Evolutionary conservation across 2,888 invertebrate genomes (phyloP).

Genomic region (Prenolepis imparis): DNA sequence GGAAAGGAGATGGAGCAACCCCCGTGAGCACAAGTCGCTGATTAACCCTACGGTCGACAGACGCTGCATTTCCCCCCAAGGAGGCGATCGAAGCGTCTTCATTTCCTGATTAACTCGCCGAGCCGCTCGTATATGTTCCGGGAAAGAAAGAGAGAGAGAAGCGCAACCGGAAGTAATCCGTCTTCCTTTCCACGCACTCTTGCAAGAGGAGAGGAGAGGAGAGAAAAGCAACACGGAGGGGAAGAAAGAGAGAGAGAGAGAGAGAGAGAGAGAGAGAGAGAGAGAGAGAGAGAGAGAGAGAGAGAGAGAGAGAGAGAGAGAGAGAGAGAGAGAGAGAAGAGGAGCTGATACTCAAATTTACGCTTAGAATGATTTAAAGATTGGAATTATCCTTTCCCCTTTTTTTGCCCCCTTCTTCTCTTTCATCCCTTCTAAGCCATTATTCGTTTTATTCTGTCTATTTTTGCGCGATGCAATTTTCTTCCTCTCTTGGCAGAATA

Average conservation of each 20-base stretch:
- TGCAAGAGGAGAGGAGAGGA: slow-evolving; percentile 58
- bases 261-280: too few relatives aligned
- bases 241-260: too few relatives aligned
- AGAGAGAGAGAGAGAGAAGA: slow-evolving; percentile 24
- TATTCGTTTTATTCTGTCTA: slow-evolving; percentile 6
- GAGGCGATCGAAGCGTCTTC: slow-evolving; percentile 74
- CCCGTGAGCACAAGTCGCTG: slow-evolving; percentile 54
- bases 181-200: slow-evolving; percentile 71
- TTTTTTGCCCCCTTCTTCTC: neutral
- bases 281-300: too few relatives aligned
- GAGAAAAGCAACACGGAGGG: slow-evolving; percentile 4
- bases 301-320: too few relatives aligned
- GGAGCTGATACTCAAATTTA: slow-evolving; percentile 71
- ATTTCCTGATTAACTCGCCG: slow-evolving; percentile 75
- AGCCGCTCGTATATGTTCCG: slow-evolving; percentile 37
- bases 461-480: neutral
- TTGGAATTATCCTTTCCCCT: slow-evolving; percentile 70
- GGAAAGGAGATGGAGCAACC: slow-evolving; percentile 50
- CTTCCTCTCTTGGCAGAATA: neutral
- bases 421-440: neutral
- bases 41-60: slow-evolving; percentile 70
- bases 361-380: slow-evolving; percentile 74
- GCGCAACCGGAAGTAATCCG: slow-evolving; percentile 73
- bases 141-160: neutral
- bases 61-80: slow-evolving; percentile 62